Evolutionary conservation across 2,888 invertebrate species (phyloP), one percentile per base, ranked within the genome.

Genomic region (Anthrax anthrax): DNA sequence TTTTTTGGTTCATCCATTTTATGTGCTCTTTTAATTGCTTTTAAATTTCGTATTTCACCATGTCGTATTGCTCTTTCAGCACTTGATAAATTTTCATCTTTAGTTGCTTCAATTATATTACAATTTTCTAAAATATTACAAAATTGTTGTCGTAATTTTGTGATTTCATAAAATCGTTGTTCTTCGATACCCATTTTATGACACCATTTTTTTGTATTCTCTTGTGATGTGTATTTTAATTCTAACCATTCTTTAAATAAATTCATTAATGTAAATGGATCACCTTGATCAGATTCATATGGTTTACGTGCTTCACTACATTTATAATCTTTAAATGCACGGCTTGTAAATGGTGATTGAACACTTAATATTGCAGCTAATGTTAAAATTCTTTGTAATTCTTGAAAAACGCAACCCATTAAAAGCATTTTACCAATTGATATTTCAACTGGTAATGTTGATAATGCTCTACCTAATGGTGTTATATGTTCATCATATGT

Each of bases 101-200:
- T 65, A 6, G 8, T 8, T 41, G 65, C 64, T 50, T 73, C 75
- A 57, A 76, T 67, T 56, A 84, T 66, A 52, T 76, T 77, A 54
- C 79, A 80, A 50, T 78, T 78, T 75, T 81, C 79, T 14, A 95
- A 70, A 49, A 94, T 74, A 46, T 84, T 81, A 59, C 84, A 77
- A 57, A 95, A 86, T 66, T 98, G 98, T 19, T 82, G 77, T 34
- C 92, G 76, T 8, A 98, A 71, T 70, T 97, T 97, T 0, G 88
- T 89, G 59, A 94, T 84, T 69, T 98, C 98, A 60, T 96, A 98
- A 59, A 98, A 84, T 18, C 98, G 72, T 65, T 98, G 96, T 62
- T 98, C 97, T 66, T 98, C 97, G 9, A 98, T 72, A 0, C 94
- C 95, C 47, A 92, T 72, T 47, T 85, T 75, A 52, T 78, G 78